Conservation (phyloP, 2,797 vertebrate species). For the Melanotaenia nigrans region DNA sequence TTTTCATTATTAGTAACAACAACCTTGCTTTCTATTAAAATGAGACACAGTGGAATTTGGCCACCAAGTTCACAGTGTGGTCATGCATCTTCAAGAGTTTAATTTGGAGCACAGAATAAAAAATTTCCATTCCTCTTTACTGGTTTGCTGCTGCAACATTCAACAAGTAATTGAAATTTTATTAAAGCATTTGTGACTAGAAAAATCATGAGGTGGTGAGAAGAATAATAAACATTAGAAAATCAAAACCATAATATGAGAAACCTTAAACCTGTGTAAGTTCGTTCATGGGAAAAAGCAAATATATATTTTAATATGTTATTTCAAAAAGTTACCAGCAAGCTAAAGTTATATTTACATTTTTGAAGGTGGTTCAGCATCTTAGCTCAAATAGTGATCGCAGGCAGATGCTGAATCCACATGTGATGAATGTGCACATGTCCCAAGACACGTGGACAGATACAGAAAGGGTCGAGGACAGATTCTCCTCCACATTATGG, state of each 20-base stretch:
- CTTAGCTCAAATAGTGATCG: background rate
- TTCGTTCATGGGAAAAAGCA: background rate
- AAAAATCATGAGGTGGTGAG: conserved; percentile 2
- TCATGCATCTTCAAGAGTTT: conserved; percentile 37
- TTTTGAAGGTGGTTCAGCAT: background rate
- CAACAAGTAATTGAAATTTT: conserved; percentile 22
- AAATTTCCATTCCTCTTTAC: conserved; percentile 21
- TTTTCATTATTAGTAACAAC: conserved; percentile 72
- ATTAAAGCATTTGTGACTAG: conserved; percentile 8
- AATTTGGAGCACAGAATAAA: conserved; percentile 30
- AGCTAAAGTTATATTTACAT: background rate
- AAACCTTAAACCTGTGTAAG: conserved; percentile 13
- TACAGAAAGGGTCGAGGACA: conserved; percentile 56
- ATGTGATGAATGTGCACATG: conserved; percentile 19
- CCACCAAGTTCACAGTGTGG: conserved; percentile 49
- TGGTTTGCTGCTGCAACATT: conserved; percentile 25
- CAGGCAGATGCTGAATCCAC: conserved; percentile 19
- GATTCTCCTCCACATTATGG: conserved; percentile 56
- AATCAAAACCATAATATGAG: conserved; percentile 11
- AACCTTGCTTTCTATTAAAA: conserved; percentile 53
- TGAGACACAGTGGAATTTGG: conserved; percentile 39
- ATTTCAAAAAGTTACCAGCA: background rate
- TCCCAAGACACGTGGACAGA: conserved; percentile 33
- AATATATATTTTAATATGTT: background rate
- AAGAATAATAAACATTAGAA: conserved; percentile 16